Base-by-base conservation (phyloP, 2,888 invertebrate genomes). In the Emmelina monodactyla region DNA sequence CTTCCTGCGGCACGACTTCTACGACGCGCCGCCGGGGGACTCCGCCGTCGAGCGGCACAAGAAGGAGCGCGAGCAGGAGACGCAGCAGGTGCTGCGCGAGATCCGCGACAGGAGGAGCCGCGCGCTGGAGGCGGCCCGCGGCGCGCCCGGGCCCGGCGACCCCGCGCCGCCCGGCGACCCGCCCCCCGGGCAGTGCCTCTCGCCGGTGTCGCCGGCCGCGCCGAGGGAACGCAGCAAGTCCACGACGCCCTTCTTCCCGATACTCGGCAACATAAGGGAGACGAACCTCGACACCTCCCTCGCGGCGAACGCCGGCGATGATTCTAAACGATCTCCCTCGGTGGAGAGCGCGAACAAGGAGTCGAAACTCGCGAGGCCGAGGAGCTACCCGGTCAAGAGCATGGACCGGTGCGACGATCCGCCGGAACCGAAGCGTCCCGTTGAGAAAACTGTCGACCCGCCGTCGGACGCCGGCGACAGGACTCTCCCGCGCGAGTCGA, bases 1-100 rank as follows among this genome's bases (percentile, higher is more conserved):
- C 37, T 91, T 91, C 63, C 66, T 92, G 38, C 82, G 91, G 16
- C 88, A 91, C 1, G 91, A 92, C 61, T 91, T 91, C 57, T 89
- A 86, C 55, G 89, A 91, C 43, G 72, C 86, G 1, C 84, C 86
- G 6, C 63, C 82, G 13, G 88, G 87, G 38, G 89, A 89, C 48
- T 88, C 83, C 51, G 71, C 83, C 14, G 86, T 85, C 52, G 80
- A 83, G 1, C 64, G 83, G 56, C 83, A 85, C 53, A 80, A 83
- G 46, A 83, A 83, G 43, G 82, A 87, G 59, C 81, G 88, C 47
- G 84, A 90, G 62, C 66, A 88, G 50, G 83, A 88, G 69, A 83
- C 89, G 33, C 85, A 88, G 60, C 83, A 85, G 58, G 83, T 86
- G 14, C 58, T 88, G 5, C 83, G 85, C 53, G 85, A 90, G 71